Evolutionary conservation across 2,888 invertebrate genomes (phyloP).

Genomic region (Athalia cordata): DNA sequence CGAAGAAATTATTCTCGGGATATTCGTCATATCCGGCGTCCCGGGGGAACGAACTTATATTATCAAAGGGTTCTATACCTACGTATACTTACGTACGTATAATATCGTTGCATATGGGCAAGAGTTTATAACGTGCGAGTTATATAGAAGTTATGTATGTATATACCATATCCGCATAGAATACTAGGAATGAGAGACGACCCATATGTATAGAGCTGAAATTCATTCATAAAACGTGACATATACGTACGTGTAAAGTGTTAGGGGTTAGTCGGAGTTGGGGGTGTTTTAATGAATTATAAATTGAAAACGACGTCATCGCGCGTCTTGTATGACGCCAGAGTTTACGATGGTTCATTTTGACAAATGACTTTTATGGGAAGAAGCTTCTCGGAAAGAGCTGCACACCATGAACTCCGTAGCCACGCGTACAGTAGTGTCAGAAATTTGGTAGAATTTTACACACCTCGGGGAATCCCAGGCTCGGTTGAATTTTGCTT

Average conservation of each 20-base stretch:
- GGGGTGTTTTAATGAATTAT: constrained; percentile 48
- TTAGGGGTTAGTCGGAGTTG: background rate
- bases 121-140: background rate
- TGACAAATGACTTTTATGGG: constrained; percentile 49
- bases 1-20: constrained; percentile 18
- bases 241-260: background rate
- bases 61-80: background rate
- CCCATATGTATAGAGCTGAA: background rate
- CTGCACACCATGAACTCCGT: background rate
- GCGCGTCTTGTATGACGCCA: constrained; percentile 25
- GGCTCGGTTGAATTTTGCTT: no score
- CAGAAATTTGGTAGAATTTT: no score
- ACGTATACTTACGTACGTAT: background rate
- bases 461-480: no score
- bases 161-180: background rate
- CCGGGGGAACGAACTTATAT: background rate
- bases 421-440: background rate
- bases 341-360: constrained; percentile 42
- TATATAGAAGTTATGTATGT: background rate
- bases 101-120: background rate
- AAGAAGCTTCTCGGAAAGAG: constrained; percentile 7
- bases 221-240: constrained; percentile 22
- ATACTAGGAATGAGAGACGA: background rate
- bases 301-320: constrained; percentile 49
- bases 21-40: constrained; percentile 23